Evolutionary conservation across 1,140 invertebrate genomes (phyloP).

Genomic region (Bacillus rossius): DNA sequence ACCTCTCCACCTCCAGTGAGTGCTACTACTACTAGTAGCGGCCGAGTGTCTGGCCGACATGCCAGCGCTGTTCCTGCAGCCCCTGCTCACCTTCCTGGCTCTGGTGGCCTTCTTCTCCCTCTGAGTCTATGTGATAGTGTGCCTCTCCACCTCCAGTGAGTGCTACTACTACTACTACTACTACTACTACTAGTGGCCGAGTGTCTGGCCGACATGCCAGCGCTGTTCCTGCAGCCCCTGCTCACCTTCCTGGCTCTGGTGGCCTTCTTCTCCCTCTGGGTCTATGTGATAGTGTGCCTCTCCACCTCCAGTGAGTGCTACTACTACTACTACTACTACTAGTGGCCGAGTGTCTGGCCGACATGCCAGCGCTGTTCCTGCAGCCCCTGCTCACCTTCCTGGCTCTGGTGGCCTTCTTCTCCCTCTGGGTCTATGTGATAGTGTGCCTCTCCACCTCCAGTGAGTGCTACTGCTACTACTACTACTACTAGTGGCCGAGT

Average conservation of each 20-base stretch:
- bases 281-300: slow-evolving; percentile 65
- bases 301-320: slow-evolving; percentile 66
- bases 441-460: slow-evolving; percentile 62
- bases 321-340: no score
- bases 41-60: no score
- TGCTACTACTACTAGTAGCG: no score
- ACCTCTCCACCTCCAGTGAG: slow-evolving; percentile 65
- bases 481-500: no score
- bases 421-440: slow-evolving; percentile 80
- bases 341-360: no score
- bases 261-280: slow-evolving; percentile 80
- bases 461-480: no score
- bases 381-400: slow-evolving; percentile 85
- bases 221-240: slow-evolving; percentile 81
- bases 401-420: slow-evolving; percentile 69
- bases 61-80: slow-evolving; percentile 82
- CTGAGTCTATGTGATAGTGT: slow-evolving; percentile 76
- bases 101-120: slow-evolving; percentile 74
- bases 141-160: slow-evolving; percentile 65
- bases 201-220: slow-evolving; percentile 74
- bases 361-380: slow-evolving; percentile 78
- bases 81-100: slow-evolving; percentile 76
- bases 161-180: no score
- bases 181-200: no score
- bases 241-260: slow-evolving; percentile 75